Percentiles rank a stretch among this genome's conserved stretches.
These are phyloP conservation scores for Zaprionus africanus DNA, from an alignment of 1,140 invertebrate genomes.

Conservation along the genomic window DNA sequence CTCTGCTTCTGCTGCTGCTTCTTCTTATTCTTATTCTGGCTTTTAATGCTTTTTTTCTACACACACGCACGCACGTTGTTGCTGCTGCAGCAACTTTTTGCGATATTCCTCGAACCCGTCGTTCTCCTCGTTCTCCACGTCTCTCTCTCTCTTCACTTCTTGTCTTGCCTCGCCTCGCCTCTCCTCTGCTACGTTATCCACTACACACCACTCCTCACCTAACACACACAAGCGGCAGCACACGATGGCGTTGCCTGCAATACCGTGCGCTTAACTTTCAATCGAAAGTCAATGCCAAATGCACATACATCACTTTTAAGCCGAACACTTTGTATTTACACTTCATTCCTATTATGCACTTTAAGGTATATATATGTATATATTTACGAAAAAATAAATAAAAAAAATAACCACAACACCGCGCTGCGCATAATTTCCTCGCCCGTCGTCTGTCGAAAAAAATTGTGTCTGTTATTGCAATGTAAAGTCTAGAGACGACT, in stretches of 20 bases:
- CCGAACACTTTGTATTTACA: conserved; percentile 45
- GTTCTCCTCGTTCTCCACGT: conserved; percentile 29
- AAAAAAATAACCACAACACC: conserved; percentile 63
- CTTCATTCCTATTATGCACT: conserved; percentile 60
- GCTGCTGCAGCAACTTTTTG: conserved; percentile 62
- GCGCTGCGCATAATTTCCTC: conserved; percentile 54
- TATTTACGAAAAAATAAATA: conserved; percentile 75
- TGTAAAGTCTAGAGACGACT: conserved; percentile 7
- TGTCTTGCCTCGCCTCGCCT: conserved; percentile 1
- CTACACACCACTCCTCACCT: conserved; percentile 15
- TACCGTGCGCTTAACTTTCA: conserved; percentile 40
- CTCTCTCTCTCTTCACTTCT: conserved; percentile 20
- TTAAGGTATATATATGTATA: conserved; percentile 40
- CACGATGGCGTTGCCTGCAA: conserved; percentile 44
- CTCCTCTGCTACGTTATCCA: background rate
- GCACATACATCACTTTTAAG: conserved; percentile 44
- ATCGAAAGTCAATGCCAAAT: conserved; percentile 35
- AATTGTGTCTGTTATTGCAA: conserved; percentile 25
- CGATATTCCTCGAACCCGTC: conserved; percentile 59
- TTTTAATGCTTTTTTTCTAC: conserved; percentile 45
- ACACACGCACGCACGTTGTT: conserved; percentile 66
- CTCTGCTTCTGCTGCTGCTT: conserved; percentile 7
- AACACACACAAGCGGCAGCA: conserved; percentile 13
- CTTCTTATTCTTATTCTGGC: conserved; percentile 38
- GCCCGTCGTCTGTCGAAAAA: conserved; percentile 41